A percentile compares a stretch with the other conserved stretches of the same genome.
Evolutionary conservation across 2,113 vertebrate species (phyloP).

Genomic region (Hemicordylus capensis): DNA sequence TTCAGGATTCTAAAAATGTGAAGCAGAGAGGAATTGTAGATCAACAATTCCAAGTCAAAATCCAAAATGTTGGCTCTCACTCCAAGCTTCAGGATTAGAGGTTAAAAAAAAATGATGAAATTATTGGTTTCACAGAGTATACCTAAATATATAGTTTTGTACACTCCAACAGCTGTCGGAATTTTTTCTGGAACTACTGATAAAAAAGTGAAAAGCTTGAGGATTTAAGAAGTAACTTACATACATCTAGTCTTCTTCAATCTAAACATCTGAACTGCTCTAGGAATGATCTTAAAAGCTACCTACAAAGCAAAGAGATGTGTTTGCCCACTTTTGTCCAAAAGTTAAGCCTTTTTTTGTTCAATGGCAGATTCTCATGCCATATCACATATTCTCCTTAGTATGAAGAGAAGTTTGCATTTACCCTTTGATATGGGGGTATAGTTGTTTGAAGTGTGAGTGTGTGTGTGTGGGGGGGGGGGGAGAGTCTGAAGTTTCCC

Average conservation of each 20-base stretch:
- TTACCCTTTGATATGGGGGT: too few relatives aligned
- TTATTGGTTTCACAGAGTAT: too few relatives aligned
- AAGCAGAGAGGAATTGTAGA: slow-evolving; percentile 3
- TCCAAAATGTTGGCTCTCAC: neutral
- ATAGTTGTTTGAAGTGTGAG: too few relatives aligned
- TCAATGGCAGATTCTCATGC: neutral
- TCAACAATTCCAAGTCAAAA: slow-evolving; percentile 15
- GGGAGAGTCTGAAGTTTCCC: too few relatives aligned
- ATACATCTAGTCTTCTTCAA: neutral
- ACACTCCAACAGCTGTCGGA: neutral
- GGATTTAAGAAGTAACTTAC: neutral
- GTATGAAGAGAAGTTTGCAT: too few relatives aligned
- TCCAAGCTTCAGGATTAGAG: neutral
- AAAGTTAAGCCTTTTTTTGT: neutral
- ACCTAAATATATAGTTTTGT: too few relatives aligned
- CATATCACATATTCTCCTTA: neutral
- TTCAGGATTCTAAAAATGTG: slow-evolving; percentile 23
- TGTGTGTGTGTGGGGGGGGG: too few relatives aligned
- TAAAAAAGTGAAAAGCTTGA: neutral
- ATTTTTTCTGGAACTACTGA: neutral
- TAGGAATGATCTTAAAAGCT: too few relatives aligned
- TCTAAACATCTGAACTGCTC: neutral
- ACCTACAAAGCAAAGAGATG: too few relatives aligned
- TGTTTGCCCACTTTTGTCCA: too few relatives aligned
- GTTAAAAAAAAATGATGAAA: too few relatives aligned